A percentile compares a stretch with the other conserved stretches of the same genome.
phyloP scores from a whole-genome alignment of 2,797 vertebrate species.

The Calcarius lapponicus region DNA sequence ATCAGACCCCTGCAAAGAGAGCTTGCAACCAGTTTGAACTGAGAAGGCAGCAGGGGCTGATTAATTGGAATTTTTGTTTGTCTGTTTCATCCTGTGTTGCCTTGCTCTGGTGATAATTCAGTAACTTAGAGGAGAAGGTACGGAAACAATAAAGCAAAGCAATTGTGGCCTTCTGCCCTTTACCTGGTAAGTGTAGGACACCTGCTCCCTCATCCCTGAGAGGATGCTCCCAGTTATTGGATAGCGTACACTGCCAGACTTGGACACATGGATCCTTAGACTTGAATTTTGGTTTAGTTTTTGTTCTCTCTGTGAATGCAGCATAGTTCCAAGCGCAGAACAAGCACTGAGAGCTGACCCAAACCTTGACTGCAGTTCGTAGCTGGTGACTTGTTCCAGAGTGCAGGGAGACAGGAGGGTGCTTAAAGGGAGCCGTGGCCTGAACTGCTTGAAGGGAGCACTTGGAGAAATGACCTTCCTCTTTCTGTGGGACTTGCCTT shows the following conservation, averaged over 20 bases:
- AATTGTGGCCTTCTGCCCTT: neutral
- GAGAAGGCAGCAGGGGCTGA: neutral
- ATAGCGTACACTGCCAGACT: rapidly evolving
- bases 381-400: neutral
- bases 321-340: neutral
- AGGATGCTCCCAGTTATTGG: neutral
- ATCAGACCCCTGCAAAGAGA: neutral
- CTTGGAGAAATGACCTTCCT: neutral
- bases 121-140: neutral
- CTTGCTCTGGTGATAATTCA: neutral
- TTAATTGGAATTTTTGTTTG: neutral
- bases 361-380: neutral
- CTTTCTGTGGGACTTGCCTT: neutral
- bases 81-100: neutral
- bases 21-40: neutral
- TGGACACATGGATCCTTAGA: neutral
- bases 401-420: rapidly evolving
- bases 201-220: neutral
- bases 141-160: neutral
- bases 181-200: neutral
- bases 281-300: neutral
- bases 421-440: neutral
- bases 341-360: neutral
- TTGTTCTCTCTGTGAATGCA: neutral
- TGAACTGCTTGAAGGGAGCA: neutral